Conservation (phyloP, 1,140 invertebrate species). For the Heliconius melpomene region DNA sequence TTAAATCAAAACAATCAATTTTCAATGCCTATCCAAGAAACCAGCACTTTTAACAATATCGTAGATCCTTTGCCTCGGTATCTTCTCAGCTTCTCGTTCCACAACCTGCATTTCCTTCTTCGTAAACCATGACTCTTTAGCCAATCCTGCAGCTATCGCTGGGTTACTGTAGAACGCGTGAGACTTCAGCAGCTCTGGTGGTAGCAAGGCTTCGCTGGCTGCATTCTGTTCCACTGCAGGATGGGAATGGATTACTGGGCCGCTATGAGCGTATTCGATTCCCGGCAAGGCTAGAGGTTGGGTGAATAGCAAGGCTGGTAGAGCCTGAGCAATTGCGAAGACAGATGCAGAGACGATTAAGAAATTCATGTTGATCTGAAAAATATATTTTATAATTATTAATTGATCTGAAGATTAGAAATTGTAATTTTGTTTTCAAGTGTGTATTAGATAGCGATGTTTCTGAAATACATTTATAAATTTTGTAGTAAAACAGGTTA, state of each 20-base stretch:
- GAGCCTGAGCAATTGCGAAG: constrained; percentile 49
- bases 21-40: constrained; percentile 74
- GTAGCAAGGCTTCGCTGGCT: constrained; percentile 71
- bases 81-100: constrained; percentile 89
- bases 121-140: constrained; percentile 88
- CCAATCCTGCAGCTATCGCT: constrained; percentile 84
- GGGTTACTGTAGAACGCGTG: constrained; percentile 89
- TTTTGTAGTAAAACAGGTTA: no score
- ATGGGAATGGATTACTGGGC: constrained; percentile 55
- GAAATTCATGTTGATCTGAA: constrained; percentile 55
- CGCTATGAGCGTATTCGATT: constrained; percentile 57
- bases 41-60: constrained; percentile 87
- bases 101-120: constrained; percentile 88
- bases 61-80: constrained; percentile 87
- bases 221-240: constrained; percentile 75
- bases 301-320: constrained; percentile 59
- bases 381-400: background rate
- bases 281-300: constrained; percentile 58
- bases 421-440: no score
- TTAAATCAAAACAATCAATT: background rate
- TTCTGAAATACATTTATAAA: no score
- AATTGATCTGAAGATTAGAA: background rate
- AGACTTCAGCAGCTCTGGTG: constrained; percentile 83
- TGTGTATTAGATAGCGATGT: no score
- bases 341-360: constrained; percentile 47